Evolutionary conservation across 2,888 invertebrate genomes (phyloP), one percentile per base, ranked within the genome.

Genomic region (Thera obeliscata): DNA sequence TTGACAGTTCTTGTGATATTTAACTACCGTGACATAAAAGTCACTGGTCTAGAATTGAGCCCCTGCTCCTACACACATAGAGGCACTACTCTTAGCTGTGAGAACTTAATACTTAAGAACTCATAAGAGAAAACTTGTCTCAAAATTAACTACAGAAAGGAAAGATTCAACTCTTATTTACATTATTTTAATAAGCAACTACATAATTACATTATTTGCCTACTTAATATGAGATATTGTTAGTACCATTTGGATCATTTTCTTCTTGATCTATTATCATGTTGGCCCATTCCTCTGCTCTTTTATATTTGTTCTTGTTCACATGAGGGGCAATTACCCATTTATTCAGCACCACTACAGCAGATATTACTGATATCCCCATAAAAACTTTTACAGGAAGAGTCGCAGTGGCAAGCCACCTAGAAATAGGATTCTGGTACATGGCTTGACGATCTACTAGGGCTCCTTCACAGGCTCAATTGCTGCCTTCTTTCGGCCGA

Each of bases 221-320:
- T 12, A 59, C 38, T 58, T 80, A 83, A 74, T 84, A 83, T 50
- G 77, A 79, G 67, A 80, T 77, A 76, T 85, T 81, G 69, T 78
- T 81, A 11, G 69, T 69, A 56, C 71, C 75, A 8, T 71, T 73
- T 52, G 77, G 73, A 67, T 79, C 78, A 12, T 69, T 76, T 75
- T 92, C 90, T 80, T 92, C 92, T 72, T 87, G 78, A 72, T 90
- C 88, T 66, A 90, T 73, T 12, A 93, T 85, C 71, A 74, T 77
- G 66, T 89, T 84, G 6, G 92, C 92, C 89, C 89, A 92, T 65
- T 85, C 84, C 73, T 93, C 93, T 48, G 90, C 88, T 67, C 69
- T 73, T 46, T 71, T 77, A 65, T 84, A 87, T 48, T 81, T 83
- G 67, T 82, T 75, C 49, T 78, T 81, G 35, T 64, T 83, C 1